Conservation (phyloP, 2,113 vertebrate species). For the Esox niger region DNA sequence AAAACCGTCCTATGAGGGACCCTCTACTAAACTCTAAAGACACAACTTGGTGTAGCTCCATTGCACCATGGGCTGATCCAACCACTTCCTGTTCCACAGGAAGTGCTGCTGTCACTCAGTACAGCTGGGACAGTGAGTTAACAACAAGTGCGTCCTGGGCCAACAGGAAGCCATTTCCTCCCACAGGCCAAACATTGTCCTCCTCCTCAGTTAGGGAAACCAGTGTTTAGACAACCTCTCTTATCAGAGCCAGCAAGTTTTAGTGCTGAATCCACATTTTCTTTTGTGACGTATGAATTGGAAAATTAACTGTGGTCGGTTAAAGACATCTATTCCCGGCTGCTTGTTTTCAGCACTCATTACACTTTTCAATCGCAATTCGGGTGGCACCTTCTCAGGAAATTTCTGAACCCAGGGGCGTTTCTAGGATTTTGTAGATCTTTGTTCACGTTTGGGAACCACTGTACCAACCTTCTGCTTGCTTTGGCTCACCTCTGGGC, state of each 20-base stretch:
- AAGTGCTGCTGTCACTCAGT: conserved; percentile 48
- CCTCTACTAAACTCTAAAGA: background rate
- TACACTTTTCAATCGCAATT: no score
- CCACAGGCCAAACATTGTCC: conserved; percentile 43
- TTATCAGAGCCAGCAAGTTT: conserved; percentile 27
- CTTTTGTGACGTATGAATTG: no score
- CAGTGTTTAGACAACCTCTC: conserved; percentile 40
- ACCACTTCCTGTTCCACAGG: conserved; percentile 59
- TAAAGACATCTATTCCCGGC: no score
- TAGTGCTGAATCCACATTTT: conserved; percentile 51
- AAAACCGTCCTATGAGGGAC: background rate
- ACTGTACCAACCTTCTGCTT: no score
- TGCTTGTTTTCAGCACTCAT: no score
- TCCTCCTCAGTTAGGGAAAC: background rate
- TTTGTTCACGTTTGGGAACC: no score
- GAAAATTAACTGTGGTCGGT: no score
- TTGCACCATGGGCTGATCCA: background rate
- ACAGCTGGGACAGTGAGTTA: conserved; percentile 54
- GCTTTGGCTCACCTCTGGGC: no score
- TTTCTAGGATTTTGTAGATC: no score
- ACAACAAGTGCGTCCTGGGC: conserved; percentile 52
- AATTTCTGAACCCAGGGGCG: no score
- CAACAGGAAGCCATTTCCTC: conserved; percentile 56
- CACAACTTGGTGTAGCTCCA: background rate
- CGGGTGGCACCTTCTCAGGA: no score